phyloP scores from a whole-genome alignment of 2,797 vertebrate genomes.

The Hapalemur alaotrensis region DNA sequence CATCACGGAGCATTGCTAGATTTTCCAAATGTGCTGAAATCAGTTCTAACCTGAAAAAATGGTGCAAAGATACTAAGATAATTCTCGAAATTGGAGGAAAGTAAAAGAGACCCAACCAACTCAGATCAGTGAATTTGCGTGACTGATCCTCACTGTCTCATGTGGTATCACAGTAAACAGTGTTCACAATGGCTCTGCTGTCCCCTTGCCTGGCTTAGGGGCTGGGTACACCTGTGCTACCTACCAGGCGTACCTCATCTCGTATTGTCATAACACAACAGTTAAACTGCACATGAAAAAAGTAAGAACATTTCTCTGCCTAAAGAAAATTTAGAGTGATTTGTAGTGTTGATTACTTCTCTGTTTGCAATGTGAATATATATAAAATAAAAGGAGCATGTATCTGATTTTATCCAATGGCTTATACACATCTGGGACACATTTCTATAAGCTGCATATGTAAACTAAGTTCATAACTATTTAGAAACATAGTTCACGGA shows the following conservation, averaged over 20 bases:
- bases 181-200: fast-evolving
- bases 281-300: neutral
- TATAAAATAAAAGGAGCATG: neutral
- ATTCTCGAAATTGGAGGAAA: neutral
- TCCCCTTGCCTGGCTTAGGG: neutral
- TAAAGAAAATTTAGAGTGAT: neutral
- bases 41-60: neutral
- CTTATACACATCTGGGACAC: too few species aligned
- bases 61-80: neutral
- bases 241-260: neutral
- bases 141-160: neutral
- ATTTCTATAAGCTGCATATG: neutral
- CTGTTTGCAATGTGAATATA: neutral
- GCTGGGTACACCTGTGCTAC: fast-evolving
- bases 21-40: neutral
- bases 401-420: neutral
- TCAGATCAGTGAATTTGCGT: neutral
- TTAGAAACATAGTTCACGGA: neutral
- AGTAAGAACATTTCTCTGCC: neutral
- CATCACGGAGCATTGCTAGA: neutral
- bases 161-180: fast-evolving
- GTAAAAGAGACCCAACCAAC: neutral
- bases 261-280: fast-evolving
- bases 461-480: neutral
- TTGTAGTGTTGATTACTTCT: neutral